Percentiles rank a stretch among this genome's conserved stretches.
phyloP scores from a whole-genome alignment of 1,140 invertebrate genomes.

The Lepeophtheirus salmonis region DNA sequence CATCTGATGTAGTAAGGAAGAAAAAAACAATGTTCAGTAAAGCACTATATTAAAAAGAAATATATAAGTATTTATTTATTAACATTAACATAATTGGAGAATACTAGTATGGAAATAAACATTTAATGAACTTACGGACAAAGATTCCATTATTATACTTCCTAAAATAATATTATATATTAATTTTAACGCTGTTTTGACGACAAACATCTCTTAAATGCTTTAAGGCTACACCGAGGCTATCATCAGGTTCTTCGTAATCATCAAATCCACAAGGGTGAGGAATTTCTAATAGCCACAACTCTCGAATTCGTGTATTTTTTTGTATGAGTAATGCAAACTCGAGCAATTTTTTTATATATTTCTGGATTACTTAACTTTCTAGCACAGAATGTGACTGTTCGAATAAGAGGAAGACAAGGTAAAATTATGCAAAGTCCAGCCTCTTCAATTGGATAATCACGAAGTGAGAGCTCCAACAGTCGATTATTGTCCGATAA shows the following conservation, averaged over 20 bases:
- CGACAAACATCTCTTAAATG: constrained; percentile 2
- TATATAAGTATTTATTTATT: not conserved
- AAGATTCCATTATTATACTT: too few relatives aligned
- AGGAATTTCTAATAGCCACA: constrained; percentile 8
- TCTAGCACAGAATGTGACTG: constrained; percentile 5
- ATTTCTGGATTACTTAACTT: not conserved
- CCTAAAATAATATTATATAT: too few relatives aligned
- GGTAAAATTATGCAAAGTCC: constrained; percentile 1
- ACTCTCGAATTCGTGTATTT: not conserved
- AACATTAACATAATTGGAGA: too few relatives aligned
- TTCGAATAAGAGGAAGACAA: constrained; percentile 8
- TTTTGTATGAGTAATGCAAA: not conserved
- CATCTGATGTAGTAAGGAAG: too few relatives aligned
- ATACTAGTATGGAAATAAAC: too few relatives aligned
- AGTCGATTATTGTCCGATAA: constrained; percentile 9
- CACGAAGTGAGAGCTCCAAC: constrained; percentile 10
- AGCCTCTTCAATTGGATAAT: constrained; percentile 1
- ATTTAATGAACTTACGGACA: too few relatives aligned
- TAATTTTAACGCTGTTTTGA: not conserved
- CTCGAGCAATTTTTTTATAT: not conserved
- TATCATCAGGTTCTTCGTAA: constrained; percentile 3
- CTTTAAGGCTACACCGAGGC: constrained; percentile 1
- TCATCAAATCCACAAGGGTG: not conserved
- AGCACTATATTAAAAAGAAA: not conserved
- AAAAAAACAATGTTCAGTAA: too few relatives aligned